Evolutionary conservation across 2,797 vertebrate species (phyloP).

Genomic region (Diceros bicornis): DNA sequence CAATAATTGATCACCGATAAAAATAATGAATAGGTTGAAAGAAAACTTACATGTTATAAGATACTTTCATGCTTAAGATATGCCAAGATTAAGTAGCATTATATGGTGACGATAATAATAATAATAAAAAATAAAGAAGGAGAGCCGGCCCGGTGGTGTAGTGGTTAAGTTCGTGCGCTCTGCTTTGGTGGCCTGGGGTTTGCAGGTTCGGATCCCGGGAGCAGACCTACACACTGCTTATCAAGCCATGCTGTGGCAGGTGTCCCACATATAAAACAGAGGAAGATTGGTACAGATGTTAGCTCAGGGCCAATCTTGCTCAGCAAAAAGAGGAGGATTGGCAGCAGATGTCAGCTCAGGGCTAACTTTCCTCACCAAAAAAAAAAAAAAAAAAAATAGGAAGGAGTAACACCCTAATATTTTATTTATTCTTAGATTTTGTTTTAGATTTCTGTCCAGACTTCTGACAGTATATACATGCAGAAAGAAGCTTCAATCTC

Average conservation of each 20-base stretch:
- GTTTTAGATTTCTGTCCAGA: not conserved
- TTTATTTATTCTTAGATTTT: constrained; percentile 49
- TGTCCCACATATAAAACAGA: too few species aligned
- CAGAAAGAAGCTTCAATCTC: not conserved
- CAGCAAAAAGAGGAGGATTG: too few species aligned
- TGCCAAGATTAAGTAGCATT: not conserved
- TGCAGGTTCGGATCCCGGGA: too few species aligned
- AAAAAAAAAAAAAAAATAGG: not conserved
- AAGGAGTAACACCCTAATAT: not conserved
- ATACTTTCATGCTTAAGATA: not conserved
- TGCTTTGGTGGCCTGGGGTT: too few species aligned
- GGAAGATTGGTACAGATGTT: too few species aligned
- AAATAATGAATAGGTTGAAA: constrained; percentile 50
- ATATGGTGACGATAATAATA: not conserved
- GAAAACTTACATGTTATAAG: constrained; percentile 18
- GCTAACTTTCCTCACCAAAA: too few species aligned
- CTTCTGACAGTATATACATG: not conserved
- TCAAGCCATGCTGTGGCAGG: too few species aligned
- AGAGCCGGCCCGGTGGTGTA: too few species aligned
- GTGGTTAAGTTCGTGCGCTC: too few species aligned
- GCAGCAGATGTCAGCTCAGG: too few species aligned
- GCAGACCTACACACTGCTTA: too few species aligned
- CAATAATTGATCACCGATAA: not conserved
- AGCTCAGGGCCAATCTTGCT: too few species aligned
- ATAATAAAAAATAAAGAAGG: not conserved